Evolutionary conservation across 2,797 vertebrate species (phyloP).

Genomic region (Brotogeris chrysoptera): DNA sequence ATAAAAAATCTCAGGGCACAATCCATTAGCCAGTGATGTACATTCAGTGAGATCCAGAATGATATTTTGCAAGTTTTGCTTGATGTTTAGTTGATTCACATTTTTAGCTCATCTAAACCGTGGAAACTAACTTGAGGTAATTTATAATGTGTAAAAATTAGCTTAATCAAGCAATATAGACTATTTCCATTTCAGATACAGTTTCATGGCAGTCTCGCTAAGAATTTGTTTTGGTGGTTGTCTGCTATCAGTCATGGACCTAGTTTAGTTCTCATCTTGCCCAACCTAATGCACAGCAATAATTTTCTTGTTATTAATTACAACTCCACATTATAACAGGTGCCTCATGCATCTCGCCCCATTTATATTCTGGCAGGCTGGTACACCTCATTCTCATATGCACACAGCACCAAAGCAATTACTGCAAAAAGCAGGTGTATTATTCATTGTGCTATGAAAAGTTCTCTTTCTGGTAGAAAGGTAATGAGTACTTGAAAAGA

Average conservation of each 20-base stretch:
- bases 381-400: neutral
- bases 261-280: neutral
- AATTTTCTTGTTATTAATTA: constrained; percentile 23
- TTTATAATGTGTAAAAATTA: neutral
- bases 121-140: neutral
- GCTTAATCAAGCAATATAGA: neutral
- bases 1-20: neutral
- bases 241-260: neutral
- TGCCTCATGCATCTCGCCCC: neutral
- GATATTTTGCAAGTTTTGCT: neutral
- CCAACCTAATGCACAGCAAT: neutral
- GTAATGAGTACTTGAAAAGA: constrained; percentile 45
- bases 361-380: constrained; percentile 17
- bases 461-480: constrained; percentile 16
- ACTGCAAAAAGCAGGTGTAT: constrained; percentile 36
- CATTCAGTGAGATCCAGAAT: neutral
- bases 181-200: neutral
- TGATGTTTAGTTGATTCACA: neutral
- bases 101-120: neutral
- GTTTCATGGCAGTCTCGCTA: neutral
- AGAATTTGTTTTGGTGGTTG: neutral
- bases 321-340: neutral
- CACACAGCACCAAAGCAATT: constrained; percentile 33
- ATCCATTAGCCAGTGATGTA: neutral
- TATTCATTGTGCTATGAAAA: constrained; percentile 19